Evolutionary conservation across 2,888 invertebrate genomes (phyloP).

Genomic region (Lycocerus yunnanus): DNA sequence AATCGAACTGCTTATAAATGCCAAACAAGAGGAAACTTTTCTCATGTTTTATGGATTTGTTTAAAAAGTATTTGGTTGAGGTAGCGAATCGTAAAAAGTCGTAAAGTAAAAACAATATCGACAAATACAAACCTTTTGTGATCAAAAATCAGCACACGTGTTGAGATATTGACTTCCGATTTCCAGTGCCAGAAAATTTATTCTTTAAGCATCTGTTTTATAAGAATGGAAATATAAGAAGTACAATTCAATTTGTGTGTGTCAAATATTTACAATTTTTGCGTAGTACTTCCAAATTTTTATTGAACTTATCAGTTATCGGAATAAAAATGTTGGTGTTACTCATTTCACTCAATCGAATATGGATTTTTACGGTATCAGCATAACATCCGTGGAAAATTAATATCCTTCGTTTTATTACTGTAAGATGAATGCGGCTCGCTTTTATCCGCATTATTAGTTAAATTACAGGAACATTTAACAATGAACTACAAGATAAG

Average conservation of each 20-base stretch:
- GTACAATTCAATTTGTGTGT: neutral
- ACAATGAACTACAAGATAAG: neutral
- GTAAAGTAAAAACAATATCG: constrained; percentile 22
- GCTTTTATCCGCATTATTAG: neutral
- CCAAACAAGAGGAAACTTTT: constrained; percentile 5
- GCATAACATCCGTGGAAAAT: neutral
- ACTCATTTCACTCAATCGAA: neutral
- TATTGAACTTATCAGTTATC: neutral
- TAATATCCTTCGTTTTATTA: neutral
- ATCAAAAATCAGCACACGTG: constrained; percentile 25
- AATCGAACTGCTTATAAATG: neutral
- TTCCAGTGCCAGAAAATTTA: constrained; percentile 7
- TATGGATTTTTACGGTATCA: neutral
- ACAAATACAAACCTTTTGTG: constrained; percentile 13
- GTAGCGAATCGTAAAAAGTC: constrained; percentile 25
- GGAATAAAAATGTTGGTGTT: neutral
- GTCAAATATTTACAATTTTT: neutral
- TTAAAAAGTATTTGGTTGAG: constrained; percentile 23
- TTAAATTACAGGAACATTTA: neutral
- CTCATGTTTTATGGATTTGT: constrained; percentile 21
- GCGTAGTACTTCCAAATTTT: neutral
- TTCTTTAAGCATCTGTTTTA: constrained; percentile 8
- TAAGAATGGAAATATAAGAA: neutral
- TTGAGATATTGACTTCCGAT: constrained; percentile 17
- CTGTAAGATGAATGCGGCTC: neutral